These are phyloP conservation scores for Hyaena hyaena DNA, from an alignment of 2,113 vertebrate species.

Conservation along the genomic window DNA sequence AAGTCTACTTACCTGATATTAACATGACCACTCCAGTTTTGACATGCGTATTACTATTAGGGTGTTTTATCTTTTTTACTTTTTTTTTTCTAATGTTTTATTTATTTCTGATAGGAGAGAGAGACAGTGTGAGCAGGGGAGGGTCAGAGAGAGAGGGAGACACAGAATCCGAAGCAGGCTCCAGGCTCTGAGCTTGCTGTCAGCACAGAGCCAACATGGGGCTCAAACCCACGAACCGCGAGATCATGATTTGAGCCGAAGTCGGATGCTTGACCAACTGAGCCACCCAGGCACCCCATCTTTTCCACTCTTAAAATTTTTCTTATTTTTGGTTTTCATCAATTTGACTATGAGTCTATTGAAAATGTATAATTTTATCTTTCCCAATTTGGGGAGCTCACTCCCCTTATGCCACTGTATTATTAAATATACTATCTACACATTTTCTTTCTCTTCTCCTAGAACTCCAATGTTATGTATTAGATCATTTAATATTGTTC, in stretches of 20 bases:
- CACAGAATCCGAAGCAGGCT: too few species aligned
- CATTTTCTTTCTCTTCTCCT: background rate
- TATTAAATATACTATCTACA: background rate
- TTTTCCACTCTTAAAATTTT: slow-evolving; percentile 17
- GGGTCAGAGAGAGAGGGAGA: too few species aligned
- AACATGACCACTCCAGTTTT: background rate
- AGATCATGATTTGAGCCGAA: too few species aligned
- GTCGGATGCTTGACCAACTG: too few species aligned
- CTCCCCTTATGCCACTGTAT: background rate
- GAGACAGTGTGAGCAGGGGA: too few species aligned
- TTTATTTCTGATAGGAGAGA: too few species aligned
- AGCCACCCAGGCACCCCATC: too few species aligned
- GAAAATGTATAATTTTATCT: background rate
- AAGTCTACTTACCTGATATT: background rate
- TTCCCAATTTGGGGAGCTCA: background rate
- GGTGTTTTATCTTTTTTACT: background rate
- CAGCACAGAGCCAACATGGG: too few species aligned
- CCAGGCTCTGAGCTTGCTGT: too few species aligned
- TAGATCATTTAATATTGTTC: background rate
- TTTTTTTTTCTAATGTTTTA: background rate
- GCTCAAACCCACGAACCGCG: too few species aligned
- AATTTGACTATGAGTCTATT: slow-evolving; percentile 1
- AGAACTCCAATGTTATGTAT: background rate
- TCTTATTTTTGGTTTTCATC: slow-evolving; percentile 19
- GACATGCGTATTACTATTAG: background rate